Base-by-base conservation (phyloP, 2,888 invertebrate genomes). In the Dorcus parallelipipedus region DNA sequence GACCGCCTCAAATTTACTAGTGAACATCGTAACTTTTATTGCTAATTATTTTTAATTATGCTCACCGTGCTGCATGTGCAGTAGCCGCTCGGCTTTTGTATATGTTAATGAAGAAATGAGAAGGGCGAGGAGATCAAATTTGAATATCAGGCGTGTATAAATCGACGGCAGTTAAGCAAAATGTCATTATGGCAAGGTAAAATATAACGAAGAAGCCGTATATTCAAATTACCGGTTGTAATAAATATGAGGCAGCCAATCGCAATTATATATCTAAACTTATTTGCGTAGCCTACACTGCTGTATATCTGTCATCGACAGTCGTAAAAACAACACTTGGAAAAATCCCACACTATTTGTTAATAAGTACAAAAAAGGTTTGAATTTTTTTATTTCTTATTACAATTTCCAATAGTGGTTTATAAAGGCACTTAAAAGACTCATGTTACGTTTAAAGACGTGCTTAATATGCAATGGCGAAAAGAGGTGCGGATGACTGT, bases 171-270 rank as follows among this genome's bases (percentile, higher is more conserved):
- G 45, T 45, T 45, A 45, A 45, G 20, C 14, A n/a, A 33, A 45
- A 20, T 45, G 55, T 56, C 61, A 47, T 50, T 58, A 50, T 52
- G 54, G 42, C 54, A 49, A 49, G 50, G 58, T 62, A 64, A 68
- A 65, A 65, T 65, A 68, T 65, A 61, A 65, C 54, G 59, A 56
- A 59, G 55, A 54, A 56, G 64, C 64, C 64, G 61, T 69, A 69
- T 69, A 69, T 69, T 71, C 67, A 71, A 69, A 71, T 71, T 67
- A 66, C 64, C 62, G 66, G 60, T 60, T 61, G 68, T 62, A 65
- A 70, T 70, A 70, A 70, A 70, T 68, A 67, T 67, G 67, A 67
- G 62, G 61, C 66, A 63, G 60, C 67, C 66, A 67, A 62, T 62
- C 52, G 62, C 62, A 62, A 62, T 62, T 62, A 62, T 62, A 52